These are phyloP conservation scores for Gambelia wislizenii DNA, from an alignment of 2,797 vertebrate species.

Conservation along the genomic window DNA sequence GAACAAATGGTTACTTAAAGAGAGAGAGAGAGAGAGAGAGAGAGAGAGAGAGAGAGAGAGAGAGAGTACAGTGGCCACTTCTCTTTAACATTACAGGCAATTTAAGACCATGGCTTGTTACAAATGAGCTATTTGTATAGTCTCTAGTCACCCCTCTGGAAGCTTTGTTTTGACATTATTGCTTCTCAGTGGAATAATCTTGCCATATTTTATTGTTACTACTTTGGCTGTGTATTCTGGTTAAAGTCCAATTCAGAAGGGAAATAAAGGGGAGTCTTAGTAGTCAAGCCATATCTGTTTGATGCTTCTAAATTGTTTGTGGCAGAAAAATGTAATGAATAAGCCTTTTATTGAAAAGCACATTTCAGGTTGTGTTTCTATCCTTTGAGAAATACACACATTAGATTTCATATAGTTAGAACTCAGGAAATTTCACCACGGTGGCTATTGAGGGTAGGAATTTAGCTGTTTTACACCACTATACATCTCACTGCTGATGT, in stretches of 20 bases:
- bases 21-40: not conserved
- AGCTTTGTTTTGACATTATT: conserved; percentile 16
- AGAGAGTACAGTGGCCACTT: conserved; percentile 25
- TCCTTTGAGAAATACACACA: not conserved
- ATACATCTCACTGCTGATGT: not conserved
- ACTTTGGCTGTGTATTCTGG: not conserved
- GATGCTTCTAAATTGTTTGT: not conserved
- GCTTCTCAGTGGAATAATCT: not conserved
- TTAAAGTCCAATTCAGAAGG: not conserved
- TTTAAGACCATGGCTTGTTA: not conserved
- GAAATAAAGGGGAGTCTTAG: not conserved
- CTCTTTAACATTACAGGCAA: not conserved
- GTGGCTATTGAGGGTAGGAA: not conserved
- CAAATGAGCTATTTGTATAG: not conserved
- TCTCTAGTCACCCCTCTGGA: not conserved
- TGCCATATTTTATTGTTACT: not conserved
- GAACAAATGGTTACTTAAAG: not conserved
- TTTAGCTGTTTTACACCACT: not conserved
- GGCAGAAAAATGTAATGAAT: not conserved
- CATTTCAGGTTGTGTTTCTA: not conserved
- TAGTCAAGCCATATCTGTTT: not conserved
- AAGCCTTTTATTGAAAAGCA: not conserved
- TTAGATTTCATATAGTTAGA: not conserved
- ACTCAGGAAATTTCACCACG: not conserved
- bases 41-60: not conserved